These are phyloP conservation scores for Pocillopora grandis DNA, from an alignment of 92 coral and sea anemone species.

Conservation along the genomic window DNA sequence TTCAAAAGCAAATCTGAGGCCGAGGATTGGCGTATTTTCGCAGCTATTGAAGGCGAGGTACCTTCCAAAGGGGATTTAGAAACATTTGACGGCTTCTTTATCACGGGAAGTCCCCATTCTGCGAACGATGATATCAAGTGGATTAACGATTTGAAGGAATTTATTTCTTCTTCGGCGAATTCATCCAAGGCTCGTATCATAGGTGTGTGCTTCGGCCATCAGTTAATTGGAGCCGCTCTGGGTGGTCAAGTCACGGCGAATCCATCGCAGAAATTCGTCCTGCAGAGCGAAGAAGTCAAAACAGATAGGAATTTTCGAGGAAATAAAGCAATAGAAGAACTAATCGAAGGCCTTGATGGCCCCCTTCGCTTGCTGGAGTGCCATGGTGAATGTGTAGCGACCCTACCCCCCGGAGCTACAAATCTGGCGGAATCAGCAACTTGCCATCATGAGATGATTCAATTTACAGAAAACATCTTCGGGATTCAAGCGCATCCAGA, in stretches of 20 bases:
- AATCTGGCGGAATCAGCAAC: constrained; percentile 61
- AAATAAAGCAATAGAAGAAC: constrained; percentile 22
- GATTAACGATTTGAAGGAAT: constrained; percentile 52
- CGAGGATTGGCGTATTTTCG: constrained; percentile 55
- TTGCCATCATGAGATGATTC: constrained; percentile 70
- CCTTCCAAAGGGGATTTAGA: constrained; percentile 56
- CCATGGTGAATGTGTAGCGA: constrained; percentile 54
- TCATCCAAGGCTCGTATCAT: constrained; percentile 46
- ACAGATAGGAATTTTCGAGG: constrained; percentile 16
- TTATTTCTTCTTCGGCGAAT: constrained; percentile 47
- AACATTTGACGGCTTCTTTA: constrained; percentile 53
- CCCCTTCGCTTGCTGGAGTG: constrained; percentile 35
- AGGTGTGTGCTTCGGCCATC: constrained; percentile 71
- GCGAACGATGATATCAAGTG: constrained; percentile 58
- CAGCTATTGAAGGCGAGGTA: constrained; percentile 54
- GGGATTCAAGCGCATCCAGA: constrained; percentile 85
- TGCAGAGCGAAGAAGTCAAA: constrained; percentile 50
- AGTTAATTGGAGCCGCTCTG: constrained; percentile 52
- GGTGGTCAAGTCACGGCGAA: constrained; percentile 53
- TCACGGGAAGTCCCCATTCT: constrained; percentile 67
- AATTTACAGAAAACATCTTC: constrained; percentile 53
- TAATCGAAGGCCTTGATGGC: not conserved
- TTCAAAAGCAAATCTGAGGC: constrained; percentile 33
- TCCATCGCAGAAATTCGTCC: constrained; percentile 54
- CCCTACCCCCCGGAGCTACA: constrained; percentile 59